phyloP scores from a whole-genome alignment of 1,140 invertebrate species.

The Dufourea novaeangliae region DNA sequence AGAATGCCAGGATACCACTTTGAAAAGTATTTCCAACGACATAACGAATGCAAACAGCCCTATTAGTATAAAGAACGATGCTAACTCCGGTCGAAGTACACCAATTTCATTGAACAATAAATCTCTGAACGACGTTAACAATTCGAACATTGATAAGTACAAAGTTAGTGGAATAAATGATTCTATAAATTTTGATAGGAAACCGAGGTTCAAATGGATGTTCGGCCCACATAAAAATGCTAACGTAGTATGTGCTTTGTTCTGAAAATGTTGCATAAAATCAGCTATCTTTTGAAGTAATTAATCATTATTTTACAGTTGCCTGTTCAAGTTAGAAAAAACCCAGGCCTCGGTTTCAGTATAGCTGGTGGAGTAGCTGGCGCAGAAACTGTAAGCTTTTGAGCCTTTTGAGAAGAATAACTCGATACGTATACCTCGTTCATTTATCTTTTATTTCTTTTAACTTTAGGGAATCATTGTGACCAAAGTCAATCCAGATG shows the following conservation, averaged over 20 bases:
- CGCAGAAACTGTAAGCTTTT: conserved; percentile 75
- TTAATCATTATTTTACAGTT: conserved; percentile 73
- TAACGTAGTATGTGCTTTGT: conserved; percentile 78
- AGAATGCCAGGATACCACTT: conserved; percentile 10
- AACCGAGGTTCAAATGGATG: conserved; percentile 81
- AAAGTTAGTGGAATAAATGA: conserved; percentile 29
- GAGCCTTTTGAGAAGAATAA: neutral
- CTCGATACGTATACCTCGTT: no score
- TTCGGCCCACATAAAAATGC: conserved; percentile 85
- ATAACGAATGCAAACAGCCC: conserved; percentile 7
- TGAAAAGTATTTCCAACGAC: neutral
- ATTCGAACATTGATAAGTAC: conserved; percentile 47
- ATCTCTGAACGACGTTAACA: conserved; percentile 30
- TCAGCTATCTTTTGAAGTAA: neutral
- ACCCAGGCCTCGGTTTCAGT: conserved; percentile 79
- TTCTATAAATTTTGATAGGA: conserved; percentile 57
- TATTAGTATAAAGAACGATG: conserved; percentile 56
- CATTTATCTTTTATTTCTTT: neutral
- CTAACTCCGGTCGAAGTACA: conserved; percentile 60
- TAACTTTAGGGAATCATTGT: conserved; percentile 83
- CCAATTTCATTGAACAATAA: conserved; percentile 57
- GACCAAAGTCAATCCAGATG: conserved; percentile 82
- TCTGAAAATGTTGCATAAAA: neutral
- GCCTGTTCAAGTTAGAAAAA: conserved; percentile 79
- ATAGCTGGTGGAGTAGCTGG: conserved; percentile 78